These are phyloP conservation scores for Chionis minor DNA, from an alignment of 2,113 vertebrate genomes.

Conservation along the genomic window DNA sequence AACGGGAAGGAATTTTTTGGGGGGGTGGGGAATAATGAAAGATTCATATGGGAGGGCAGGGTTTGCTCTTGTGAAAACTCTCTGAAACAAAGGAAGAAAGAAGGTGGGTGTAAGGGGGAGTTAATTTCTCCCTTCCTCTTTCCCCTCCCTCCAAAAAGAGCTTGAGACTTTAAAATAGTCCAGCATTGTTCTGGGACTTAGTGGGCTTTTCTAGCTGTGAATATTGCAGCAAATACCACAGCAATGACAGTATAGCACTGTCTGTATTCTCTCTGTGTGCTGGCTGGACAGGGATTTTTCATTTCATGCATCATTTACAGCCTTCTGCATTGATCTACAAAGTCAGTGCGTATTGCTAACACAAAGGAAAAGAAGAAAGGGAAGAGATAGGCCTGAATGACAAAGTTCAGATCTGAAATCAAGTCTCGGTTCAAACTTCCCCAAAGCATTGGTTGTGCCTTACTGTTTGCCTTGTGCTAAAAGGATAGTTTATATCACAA, in stretches of 20 bases:
- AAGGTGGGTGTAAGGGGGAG: slow-evolving; percentile 48
- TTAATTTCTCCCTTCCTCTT: slow-evolving; percentile 60
- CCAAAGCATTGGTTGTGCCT: slow-evolving; percentile 18
- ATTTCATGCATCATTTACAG: slow-evolving; percentile 74
- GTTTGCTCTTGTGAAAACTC: slow-evolving; percentile 33
- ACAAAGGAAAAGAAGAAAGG: slow-evolving; percentile 67
- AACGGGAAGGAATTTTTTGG: slow-evolving; percentile 1
- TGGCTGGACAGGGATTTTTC: slow-evolving; percentile 73
- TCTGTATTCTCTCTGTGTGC: slow-evolving; percentile 64
- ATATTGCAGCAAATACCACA: slow-evolving; percentile 68
- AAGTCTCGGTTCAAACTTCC: slow-evolving; percentile 26
- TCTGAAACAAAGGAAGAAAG: slow-evolving; percentile 50
- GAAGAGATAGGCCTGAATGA: slow-evolving; percentile 52
- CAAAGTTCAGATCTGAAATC: slow-evolving; percentile 64
- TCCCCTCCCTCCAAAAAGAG: slow-evolving; percentile 9
- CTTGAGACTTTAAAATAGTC: slow-evolving; percentile 70
- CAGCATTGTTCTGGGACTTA: slow-evolving; percentile 68
- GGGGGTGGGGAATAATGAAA: slow-evolving; percentile 33
- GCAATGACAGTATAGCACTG: slow-evolving; percentile 66
- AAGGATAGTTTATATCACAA: background rate
- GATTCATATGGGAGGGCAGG: background rate
- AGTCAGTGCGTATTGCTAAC: slow-evolving; percentile 49
- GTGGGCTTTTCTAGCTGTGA: slow-evolving; percentile 64
- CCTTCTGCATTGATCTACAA: slow-evolving; percentile 71
- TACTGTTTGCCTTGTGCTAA: background rate